Evolutionary conservation across 2,888 invertebrate species (phyloP).

Genomic region (Herminia tarsipennalis): DNA sequence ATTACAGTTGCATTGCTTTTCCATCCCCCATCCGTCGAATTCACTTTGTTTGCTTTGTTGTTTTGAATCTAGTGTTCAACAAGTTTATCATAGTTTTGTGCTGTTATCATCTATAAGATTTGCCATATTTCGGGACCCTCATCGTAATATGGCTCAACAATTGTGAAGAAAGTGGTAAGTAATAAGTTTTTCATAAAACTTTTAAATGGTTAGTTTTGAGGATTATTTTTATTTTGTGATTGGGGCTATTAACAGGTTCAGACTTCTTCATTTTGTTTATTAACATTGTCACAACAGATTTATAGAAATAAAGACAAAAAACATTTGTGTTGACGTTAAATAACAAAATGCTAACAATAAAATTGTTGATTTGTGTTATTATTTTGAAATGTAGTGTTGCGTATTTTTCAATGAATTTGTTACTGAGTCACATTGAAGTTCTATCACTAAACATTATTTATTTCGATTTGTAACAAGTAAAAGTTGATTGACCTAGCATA

Average conservation of each 20-base stretch:
- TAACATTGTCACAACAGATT: too few species aligned
- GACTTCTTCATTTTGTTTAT: too few species aligned
- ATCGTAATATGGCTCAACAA: constrained; percentile 20
- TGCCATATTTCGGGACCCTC: constrained; percentile 15
- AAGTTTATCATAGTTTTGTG: constrained; percentile 31
- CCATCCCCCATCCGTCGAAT: background rate
- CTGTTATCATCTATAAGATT: constrained; percentile 12
- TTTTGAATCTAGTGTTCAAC: constrained; percentile 36
- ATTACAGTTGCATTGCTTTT: constrained; percentile 25
- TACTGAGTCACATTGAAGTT: background rate
- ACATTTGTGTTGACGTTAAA: too few species aligned
- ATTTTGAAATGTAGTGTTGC: too few species aligned
- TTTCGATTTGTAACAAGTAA: background rate
- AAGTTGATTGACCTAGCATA: background rate
- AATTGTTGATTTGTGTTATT: too few species aligned
- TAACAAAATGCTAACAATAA: too few species aligned
- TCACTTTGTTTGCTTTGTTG: constrained; percentile 49
- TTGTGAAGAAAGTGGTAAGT: constrained; percentile 34
- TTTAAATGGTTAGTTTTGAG: constrained; percentile 10
- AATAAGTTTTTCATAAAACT: constrained; percentile 21
- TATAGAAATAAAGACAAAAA: too few species aligned
- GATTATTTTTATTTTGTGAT: background rate
- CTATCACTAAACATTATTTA: background rate
- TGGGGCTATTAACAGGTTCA: background rate
- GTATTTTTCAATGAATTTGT: too few species aligned